Conservation (phyloP, 2,797 vertebrate species). For the Notolabrus celidotus region DNA sequence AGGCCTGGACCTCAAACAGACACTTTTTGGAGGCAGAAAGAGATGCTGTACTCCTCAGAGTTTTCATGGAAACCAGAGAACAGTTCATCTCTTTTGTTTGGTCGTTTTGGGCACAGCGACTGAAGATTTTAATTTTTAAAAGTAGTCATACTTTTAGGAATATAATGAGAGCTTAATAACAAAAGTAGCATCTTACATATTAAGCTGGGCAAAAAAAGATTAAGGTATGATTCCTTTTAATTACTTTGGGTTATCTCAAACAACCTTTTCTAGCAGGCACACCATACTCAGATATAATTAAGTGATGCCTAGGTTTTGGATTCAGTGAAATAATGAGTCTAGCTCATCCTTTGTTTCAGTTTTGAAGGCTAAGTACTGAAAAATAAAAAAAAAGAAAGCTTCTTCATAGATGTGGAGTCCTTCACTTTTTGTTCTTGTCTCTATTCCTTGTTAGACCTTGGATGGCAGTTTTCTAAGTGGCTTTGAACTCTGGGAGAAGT, state of each 20-base stretch:
- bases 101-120: conserved; percentile 17
- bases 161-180: conserved; percentile 8
- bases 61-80: conserved; percentile 51
- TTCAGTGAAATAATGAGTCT: conserved; percentile 6
- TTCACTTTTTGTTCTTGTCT: conserved; percentile 31
- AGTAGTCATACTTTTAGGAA: conserved; percentile 5
- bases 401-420: conserved; percentile 38
- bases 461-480: conserved; percentile 63
- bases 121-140: conserved; percentile 19
- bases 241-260: conserved; percentile 19
- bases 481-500: conserved; percentile 56
- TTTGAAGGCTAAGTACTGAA: conserved; percentile 27
- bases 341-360: conserved; percentile 2
- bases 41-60: conserved; percentile 41
- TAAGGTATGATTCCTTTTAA: conserved; percentile 10
- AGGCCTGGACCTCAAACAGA: conserved; percentile 60
- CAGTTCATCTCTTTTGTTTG: conserved; percentile 29
- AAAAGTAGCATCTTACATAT: background rate
- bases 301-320: background rate
- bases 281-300: conserved; percentile 1
- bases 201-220: background rate
- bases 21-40: conserved; percentile 54
- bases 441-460: conserved; percentile 47
- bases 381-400: conserved; percentile 8
- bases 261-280: background rate